Evolutionary conservation across 2,888 invertebrate genomes (phyloP).

Genomic region (Drosophila quinaria): DNA sequence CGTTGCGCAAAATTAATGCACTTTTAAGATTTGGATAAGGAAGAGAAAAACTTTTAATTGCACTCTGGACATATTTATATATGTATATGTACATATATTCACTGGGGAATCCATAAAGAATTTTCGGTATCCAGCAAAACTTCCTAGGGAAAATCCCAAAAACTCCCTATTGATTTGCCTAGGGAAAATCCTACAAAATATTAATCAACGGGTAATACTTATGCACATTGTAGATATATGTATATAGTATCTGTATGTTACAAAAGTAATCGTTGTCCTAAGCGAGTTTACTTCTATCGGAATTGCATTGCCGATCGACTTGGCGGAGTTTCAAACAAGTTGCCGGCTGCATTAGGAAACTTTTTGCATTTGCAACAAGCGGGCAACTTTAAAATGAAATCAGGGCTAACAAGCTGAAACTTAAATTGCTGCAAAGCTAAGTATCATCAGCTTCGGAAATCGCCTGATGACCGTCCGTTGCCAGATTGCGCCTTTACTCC

Average conservation of each 20-base stretch:
- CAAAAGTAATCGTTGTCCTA: slow-evolving; percentile 19
- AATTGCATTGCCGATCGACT: slow-evolving; percentile 56
- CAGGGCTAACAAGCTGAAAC: slow-evolving; percentile 62
- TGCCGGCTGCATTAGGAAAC: slow-evolving; percentile 61
- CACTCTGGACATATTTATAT: slow-evolving; percentile 14
- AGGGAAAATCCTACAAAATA: too few relatives aligned
- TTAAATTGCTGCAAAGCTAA: slow-evolving; percentile 67
- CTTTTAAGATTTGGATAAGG: slow-evolving; percentile 45
- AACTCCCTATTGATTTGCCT: too few relatives aligned
- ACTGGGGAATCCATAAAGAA: too few relatives aligned
- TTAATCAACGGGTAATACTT: too few relatives aligned
- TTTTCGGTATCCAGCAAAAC: too few relatives aligned
- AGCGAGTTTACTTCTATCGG: slow-evolving; percentile 42
- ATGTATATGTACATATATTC: too few relatives aligned
- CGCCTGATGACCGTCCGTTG: slow-evolving; percentile 27
- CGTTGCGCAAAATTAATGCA: slow-evolving; percentile 65
- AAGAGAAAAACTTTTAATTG: slow-evolving; percentile 62
- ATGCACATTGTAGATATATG: background rate
- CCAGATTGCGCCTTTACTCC: slow-evolving; percentile 18
- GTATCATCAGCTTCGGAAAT: slow-evolving; percentile 3
- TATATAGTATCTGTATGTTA: slow-evolving; percentile 1
- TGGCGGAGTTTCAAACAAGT: slow-evolving; percentile 39
- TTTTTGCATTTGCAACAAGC: slow-evolving; percentile 67
- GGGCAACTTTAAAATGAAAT: slow-evolving; percentile 73
- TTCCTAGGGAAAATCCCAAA: too few relatives aligned